Conservation (phyloP, 2,888 invertebrate species). For the Perizoma flavofasciatum region DNA sequence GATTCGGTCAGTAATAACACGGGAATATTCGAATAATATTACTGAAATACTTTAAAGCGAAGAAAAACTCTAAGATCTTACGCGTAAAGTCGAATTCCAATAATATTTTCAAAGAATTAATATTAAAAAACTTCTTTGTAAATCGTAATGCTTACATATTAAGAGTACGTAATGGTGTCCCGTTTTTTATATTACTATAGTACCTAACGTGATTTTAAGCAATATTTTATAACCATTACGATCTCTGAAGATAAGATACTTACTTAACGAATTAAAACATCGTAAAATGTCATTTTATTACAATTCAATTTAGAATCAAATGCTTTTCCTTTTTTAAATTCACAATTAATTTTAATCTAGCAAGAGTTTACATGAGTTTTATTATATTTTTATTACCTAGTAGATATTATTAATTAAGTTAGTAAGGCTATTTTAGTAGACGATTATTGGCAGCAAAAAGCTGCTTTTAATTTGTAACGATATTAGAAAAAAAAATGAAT, state of each 20-base stretch:
- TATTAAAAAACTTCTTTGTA: slow-evolving; percentile 18
- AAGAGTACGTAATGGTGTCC: slow-evolving; percentile 7
- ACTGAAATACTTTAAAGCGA: slow-evolving; percentile 33
- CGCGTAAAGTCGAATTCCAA: slow-evolving; percentile 31
- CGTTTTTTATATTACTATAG: slow-evolving; percentile 12
- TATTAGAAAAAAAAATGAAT: slow-evolving; percentile 45
- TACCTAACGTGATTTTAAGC: slow-evolving; percentile 9
- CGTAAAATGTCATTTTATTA: slow-evolving; percentile 79
- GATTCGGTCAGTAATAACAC: slow-evolving; percentile 28
- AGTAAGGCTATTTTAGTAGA: slow-evolving; percentile 81
- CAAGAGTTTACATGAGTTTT: slow-evolving; percentile 69
- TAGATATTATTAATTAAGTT: slow-evolving; percentile 70
- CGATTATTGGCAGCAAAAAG: slow-evolving; percentile 58
- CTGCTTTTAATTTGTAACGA: slow-evolving; percentile 55
- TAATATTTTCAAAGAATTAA: slow-evolving; percentile 35
- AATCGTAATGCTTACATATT: slow-evolving; percentile 17
- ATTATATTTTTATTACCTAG: slow-evolving; percentile 61
- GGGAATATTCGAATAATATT: slow-evolving; percentile 32
- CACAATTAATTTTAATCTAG: slow-evolving; percentile 75
- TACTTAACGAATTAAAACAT: slow-evolving; percentile 57
- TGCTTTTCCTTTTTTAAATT: slow-evolving; percentile 77
- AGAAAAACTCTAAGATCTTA: slow-evolving; percentile 26
- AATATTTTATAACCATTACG: slow-evolving; percentile 19
- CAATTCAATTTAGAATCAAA: slow-evolving; percentile 81
- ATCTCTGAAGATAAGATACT: slow-evolving; percentile 7